Evolutionary conservation across 2,888 invertebrate species (phyloP), one percentile per base, ranked within the genome.

Genomic region (Micoletzkya japonica): DNA sequence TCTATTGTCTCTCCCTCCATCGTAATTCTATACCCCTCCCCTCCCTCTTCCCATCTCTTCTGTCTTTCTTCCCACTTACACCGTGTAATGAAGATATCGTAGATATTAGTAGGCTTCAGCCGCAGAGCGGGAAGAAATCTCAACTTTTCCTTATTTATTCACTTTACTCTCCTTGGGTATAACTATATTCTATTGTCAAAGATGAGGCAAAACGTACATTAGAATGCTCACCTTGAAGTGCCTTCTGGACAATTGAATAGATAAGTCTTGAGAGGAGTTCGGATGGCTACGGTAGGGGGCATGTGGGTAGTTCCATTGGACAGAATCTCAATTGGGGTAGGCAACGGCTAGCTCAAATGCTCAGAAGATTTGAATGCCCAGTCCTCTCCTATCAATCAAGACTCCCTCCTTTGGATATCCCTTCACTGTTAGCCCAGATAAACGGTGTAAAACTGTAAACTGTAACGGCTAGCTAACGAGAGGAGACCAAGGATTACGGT

Each of bases 201-300:
- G 17, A 39, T 10, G 39, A 39, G 24, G n/a, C 7, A 52, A 52
- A 50, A 73, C 20, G 14, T 37, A 32, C 36, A 49, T 20, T 14
- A 44, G 14, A 57, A 14, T n/a, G 14, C 60, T n/a, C 26, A 67
- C 67, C 67, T 60, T 2, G 72, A 69, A 1, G 72, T 67, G 4
- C 73, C 78, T 70, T 84, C 84, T 3, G 84, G 84, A 50, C 81
- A 80, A 70, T 84, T 84, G 75, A 84, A 82, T 67, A 84, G 71
- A 63, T 85, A 84, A 0, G 76, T 75, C 59, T 78, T 76, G 24
- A 76, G 70, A 4, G 80, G 78, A 10, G 84, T 85, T 14, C 82
- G 74, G 32, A 84, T 70, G 24, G 79, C 68, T 2, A 84, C 76
- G 44, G 77, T 80, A 7, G 82, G 81, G 2, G 73, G 60, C 59